A percentile compares a stretch with the other conserved stretches of the same genome.
These are phyloP conservation scores for Podotricha telesiphe DNA, from an alignment of 2,888 invertebrate genomes.

Conservation along the genomic window DNA sequence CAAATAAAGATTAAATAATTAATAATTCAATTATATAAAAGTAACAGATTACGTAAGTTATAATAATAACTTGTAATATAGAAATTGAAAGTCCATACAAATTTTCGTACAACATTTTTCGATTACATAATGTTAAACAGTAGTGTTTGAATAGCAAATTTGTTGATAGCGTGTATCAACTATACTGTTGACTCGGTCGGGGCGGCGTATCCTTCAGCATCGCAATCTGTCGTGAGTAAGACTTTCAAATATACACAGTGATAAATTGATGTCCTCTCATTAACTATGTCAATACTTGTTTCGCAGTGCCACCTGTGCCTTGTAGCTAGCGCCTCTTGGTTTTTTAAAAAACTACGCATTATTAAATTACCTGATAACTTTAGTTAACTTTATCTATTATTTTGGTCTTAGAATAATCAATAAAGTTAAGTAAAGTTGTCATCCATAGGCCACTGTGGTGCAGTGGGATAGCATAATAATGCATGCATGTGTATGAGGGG, in stretches of 20 bases:
- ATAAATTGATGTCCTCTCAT: slow-evolving; percentile 36
- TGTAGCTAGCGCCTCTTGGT: slow-evolving; percentile 7
- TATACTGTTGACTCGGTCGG: slow-evolving; percentile 51
- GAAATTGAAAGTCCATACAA: neutral
- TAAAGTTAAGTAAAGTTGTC: no score
- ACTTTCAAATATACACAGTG: slow-evolving; percentile 37
- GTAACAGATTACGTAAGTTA: no score
- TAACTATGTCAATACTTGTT: slow-evolving; percentile 31
- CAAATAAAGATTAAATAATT: no score
- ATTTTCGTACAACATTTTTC: neutral
- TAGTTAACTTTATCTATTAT: neutral
- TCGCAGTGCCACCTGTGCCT: slow-evolving; percentile 12
- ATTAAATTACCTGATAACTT: neutral
- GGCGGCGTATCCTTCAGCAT: slow-evolving; percentile 54
- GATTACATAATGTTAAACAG: slow-evolving; percentile 26
- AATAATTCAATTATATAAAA: no score
- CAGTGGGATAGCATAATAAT: no score
- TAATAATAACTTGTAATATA: neutral
- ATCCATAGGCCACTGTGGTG: no score
- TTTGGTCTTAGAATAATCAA: no score
- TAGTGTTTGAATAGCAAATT: slow-evolving; percentile 46
- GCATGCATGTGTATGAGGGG: no score
- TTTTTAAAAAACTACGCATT: slow-evolving; percentile 13
- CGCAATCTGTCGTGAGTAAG: slow-evolving; percentile 25
- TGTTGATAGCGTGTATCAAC: slow-evolving; percentile 38